Base-by-base conservation (phyloP, 2,888 invertebrate genomes). In the Mellilla xanthometata region DNA sequence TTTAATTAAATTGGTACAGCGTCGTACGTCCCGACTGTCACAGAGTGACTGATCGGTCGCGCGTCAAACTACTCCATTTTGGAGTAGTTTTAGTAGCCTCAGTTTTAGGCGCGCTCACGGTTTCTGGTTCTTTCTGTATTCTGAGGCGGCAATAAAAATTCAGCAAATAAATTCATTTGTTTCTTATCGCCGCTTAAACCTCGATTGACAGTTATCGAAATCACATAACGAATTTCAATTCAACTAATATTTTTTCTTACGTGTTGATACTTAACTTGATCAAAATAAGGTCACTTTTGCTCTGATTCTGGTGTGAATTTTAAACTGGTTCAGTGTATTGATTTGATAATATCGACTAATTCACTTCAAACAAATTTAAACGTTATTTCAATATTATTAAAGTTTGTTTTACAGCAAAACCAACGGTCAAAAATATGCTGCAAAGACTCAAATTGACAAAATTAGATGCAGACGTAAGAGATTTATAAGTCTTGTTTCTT, bases 151-250 rank as follows among this genome's bases (percentile, higher is more conserved):
- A 11, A 31, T 19, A 19, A 19, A 19, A 19, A 19, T 70, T 65
- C 63, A 57, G 67, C 73, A 77, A 83, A 83, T 84, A 82, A 77
- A 83, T 76, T 76, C 67, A 70, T 77, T 75, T 68, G 77, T 76
- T 72, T 76, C 72, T 72, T 75, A 81, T 76, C 67, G 66, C 71
- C 65, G 68, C 63, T 60, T 39, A 26, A 60, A 65, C 68, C 56
- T 35, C 71, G 65, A 81, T 78, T 76, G 82, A 82, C 82, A 83
- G 81, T 79, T 81, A 81, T 80, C 75, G 80, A 73, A 60, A 62
- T 71, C 72, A 73, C 67, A 67, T 74, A 82, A 78, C 68, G 81
- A 79, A 79, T 80, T 68, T 65, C 63, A 71, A 44, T 53, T 52
- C 12, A 32, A 33, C 23, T 19, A 11, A 22, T 26, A n/a, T 29